Percentiles rank a stretch among this genome's conserved stretches.
phyloP scores from a whole-genome alignment of 1,140 invertebrate species.

The Alviniconcha marisindica region DNA sequence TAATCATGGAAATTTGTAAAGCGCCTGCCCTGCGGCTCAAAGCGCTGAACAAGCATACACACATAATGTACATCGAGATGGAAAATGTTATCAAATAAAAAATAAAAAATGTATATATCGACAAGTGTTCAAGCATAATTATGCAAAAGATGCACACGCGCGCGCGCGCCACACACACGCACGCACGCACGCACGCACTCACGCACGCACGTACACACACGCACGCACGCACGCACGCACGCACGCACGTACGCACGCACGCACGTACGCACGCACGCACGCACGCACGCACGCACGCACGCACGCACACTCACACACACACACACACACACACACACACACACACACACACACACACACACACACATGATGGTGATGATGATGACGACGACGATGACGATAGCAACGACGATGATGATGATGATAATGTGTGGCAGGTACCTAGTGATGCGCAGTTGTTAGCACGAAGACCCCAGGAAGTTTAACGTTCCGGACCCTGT shows the following conservation, averaged over 20 bases:
- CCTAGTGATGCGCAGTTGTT: constrained; percentile 49
- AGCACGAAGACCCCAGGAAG: constrained; percentile 51
- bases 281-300: background rate
- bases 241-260: background rate
- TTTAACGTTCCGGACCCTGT: constrained; percentile 45
- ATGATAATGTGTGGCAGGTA: constrained; percentile 46
- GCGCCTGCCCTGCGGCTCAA: too few relatives aligned
- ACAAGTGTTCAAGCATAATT: too few relatives aligned
- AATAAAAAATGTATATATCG: too few relatives aligned
- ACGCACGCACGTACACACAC: too few relatives aligned
- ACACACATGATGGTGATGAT: background rate
- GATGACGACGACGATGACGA: too few relatives aligned
- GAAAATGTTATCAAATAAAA: too few relatives aligned
- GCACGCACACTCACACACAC: background rate
- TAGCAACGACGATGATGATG: too few relatives aligned
- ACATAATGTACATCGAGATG: too few relatives aligned
- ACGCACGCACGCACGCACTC: too few relatives aligned
- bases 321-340: constrained; percentile 22
- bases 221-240: background rate
- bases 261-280: background rate
- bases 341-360: background rate
- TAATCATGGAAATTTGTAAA: too few relatives aligned
- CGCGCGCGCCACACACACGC: too few relatives aligned
- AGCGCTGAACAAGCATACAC: too few relatives aligned
- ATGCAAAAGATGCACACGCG: background rate